phyloP scores from a whole-genome alignment of 1,140 invertebrate species.

The Heliothis subflexa region DNA sequence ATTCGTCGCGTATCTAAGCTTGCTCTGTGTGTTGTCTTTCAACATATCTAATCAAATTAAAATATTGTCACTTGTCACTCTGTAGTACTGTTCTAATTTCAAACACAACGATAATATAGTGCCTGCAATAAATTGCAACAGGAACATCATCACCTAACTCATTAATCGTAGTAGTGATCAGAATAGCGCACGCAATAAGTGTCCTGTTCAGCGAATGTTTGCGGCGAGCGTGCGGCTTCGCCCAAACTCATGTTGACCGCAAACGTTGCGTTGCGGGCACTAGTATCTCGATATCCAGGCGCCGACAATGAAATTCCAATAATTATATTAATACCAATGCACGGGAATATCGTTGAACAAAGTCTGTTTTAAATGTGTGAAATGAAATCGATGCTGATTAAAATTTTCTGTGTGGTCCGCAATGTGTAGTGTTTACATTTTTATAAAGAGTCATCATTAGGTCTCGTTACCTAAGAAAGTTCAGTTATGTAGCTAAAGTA shows the following conservation, averaged over 20 bases:
- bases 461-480: too few relatives aligned
- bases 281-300: slow-evolving; percentile 48
- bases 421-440: neutral
- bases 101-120: neutral
- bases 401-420: neutral
- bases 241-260: slow-evolving; percentile 64
- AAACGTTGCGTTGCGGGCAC: slow-evolving; percentile 60
- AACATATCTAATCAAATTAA: too few relatives aligned
- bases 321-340: slow-evolving; percentile 54
- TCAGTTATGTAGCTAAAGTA: too few relatives aligned
- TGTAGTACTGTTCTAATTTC: too few relatives aligned
- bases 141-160: neutral
- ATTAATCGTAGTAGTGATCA: slow-evolving; percentile 5
- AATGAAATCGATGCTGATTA: slow-evolving; percentile 22
- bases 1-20: neutral
- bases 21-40: too few relatives aligned
- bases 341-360: slow-evolving; percentile 15
- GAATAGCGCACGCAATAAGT: slow-evolving; percentile 53
- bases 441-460: neutral
- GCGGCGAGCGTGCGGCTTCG: slow-evolving; percentile 53
- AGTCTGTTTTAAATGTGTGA: slow-evolving; percentile 18
- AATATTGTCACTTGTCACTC: too few relatives aligned
- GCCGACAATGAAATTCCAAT: slow-evolving; percentile 57
- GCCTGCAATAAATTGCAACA: neutral
- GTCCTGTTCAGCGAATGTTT: slow-evolving; percentile 58